Conservation (phyloP, 2,113 vertebrate genomes). For the Procavia capensis region DNA sequence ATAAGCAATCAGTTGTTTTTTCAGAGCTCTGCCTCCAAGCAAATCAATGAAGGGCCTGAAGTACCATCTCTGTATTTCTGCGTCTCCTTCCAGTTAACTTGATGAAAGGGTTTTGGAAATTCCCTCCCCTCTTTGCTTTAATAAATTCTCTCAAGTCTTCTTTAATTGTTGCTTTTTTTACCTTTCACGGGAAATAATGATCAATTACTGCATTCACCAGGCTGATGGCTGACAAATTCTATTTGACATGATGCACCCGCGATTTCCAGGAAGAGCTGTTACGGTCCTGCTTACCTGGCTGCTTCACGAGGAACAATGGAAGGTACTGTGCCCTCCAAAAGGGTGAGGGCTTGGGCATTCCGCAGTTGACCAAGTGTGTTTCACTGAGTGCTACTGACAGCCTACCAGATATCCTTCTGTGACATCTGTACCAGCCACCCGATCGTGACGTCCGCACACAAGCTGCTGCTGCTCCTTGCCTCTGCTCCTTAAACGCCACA, state of each 20-base stretch:
- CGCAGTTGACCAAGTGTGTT: background rate
- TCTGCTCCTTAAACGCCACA: background rate
- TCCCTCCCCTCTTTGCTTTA: slow-evolving; percentile 53
- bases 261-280: background rate
- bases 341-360: background rate
- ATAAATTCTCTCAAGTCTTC: slow-evolving; percentile 65
- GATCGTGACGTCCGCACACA: background rate
- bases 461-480: background rate
- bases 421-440: background rate
- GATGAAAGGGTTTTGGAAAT: slow-evolving; percentile 55
- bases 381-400: background rate
- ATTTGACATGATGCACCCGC: slow-evolving; percentile 51
- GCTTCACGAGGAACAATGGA: background rate
- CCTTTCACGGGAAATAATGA: slow-evolving; percentile 58
- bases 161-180: slow-evolving; percentile 73
- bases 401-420: background rate
- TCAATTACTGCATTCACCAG: slow-evolving; percentile 68
- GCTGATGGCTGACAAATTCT: slow-evolving; percentile 71
- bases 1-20: background rate
- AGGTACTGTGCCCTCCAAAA: fast-evolving
- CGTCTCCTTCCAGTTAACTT: slow-evolving; percentile 46
- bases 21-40: slow-evolving; percentile 57
- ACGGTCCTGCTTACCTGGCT: background rate
- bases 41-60: slow-evolving; percentile 59
- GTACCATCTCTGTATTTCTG: slow-evolving; percentile 59